Evolutionary conservation across 2,113 vertebrate genomes (phyloP).

Genomic region (Formicarius rufipectus): DNA sequence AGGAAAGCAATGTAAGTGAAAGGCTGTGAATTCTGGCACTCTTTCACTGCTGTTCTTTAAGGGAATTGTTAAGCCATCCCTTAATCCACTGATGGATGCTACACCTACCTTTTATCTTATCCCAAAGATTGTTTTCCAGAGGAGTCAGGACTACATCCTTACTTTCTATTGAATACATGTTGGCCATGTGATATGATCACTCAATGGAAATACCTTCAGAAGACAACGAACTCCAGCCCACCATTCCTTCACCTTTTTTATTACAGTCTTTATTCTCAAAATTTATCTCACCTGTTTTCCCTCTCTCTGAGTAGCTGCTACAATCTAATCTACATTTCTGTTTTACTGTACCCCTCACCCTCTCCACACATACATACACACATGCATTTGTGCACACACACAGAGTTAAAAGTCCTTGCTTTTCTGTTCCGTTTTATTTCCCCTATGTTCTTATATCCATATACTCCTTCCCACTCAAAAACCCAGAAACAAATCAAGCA

Average conservation of each 20-base stretch:
- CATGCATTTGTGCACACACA: accelerated
- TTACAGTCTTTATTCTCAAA: neutral
- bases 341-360: neutral
- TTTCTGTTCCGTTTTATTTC: neutral
- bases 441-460: neutral
- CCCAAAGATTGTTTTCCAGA: neutral
- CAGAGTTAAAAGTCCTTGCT: neutral
- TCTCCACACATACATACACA: neutral
- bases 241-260: neutral
- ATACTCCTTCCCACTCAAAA: neutral
- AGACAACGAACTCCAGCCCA: neutral
- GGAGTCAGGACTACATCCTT: neutral
- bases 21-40: neutral
- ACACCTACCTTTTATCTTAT: neutral
- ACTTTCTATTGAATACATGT: neutral
- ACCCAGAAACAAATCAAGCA: constrained; percentile 24
- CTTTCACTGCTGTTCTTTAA: neutral
- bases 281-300: neutral
- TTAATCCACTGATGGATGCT: neutral
- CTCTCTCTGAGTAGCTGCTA: neutral
- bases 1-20: neutral
- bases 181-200: neutral
- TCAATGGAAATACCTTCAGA: neutral
- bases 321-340: neutral
- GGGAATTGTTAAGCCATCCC: neutral